phyloP scores from a whole-genome alignment of 2,888 invertebrate genomes.

The Drosophila sordidula region DNA sequence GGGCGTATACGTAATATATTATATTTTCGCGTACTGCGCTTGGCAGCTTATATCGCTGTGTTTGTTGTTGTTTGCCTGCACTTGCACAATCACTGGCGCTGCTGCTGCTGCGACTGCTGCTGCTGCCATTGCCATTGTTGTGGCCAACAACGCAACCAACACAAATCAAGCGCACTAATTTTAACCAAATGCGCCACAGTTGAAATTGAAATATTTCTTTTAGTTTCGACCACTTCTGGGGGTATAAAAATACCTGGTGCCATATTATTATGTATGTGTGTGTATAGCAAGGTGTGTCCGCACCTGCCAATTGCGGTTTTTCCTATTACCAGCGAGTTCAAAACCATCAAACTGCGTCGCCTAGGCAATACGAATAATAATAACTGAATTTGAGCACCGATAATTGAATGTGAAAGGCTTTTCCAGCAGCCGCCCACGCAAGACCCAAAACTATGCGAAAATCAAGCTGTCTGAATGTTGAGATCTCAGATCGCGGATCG shows the following conservation, averaged over 20 bases:
- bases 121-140: constrained; percentile 46
- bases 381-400: constrained; percentile 30
- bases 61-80: constrained; percentile 13
- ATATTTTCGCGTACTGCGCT: constrained; percentile 38
- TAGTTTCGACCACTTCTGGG: constrained; percentile 21
- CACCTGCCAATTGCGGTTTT: constrained; percentile 53
- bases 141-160: constrained; percentile 23
- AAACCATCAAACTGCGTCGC: constrained; percentile 34
- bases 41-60: constrained; percentile 29
- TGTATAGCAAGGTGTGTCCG: constrained; percentile 28
- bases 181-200: constrained; percentile 41
- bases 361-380: constrained; percentile 29
- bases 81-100: constrained; percentile 48
- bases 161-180: constrained; percentile 62
- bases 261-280: constrained; percentile 1
- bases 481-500: constrained; percentile 10
- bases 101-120: constrained; percentile 21
- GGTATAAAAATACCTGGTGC: constrained; percentile 37
- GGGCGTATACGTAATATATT: constrained; percentile 61
- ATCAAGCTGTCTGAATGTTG: constrained; percentile 2
- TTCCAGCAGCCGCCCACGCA: constrained; percentile 32
- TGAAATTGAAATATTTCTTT: constrained; percentile 40
- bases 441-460: not conserved
- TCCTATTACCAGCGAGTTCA: constrained; percentile 34
- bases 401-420: constrained; percentile 73